Evolutionary conservation across 2,797 vertebrate species (phyloP).

Genomic region (Cottoperca gobio): DNA sequence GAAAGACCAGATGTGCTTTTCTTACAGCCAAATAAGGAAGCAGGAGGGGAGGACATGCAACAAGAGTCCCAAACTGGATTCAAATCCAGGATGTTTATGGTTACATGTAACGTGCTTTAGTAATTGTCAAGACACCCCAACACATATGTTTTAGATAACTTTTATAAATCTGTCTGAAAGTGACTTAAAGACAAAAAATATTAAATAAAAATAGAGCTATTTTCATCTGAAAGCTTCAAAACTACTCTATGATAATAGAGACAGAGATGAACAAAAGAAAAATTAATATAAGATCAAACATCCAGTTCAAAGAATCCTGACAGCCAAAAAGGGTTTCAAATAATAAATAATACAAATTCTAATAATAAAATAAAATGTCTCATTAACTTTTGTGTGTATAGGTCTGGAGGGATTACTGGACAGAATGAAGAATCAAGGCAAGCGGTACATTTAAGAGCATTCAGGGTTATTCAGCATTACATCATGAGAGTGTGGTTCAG

Average conservation of each 20-base stretch:
- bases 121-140: neutral
- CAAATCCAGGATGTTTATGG: constrained; percentile 7
- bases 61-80: constrained; percentile 2
- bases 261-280: constrained; percentile 4
- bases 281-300: neutral
- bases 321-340: neutral
- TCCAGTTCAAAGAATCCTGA: constrained; percentile 6
- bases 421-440: constrained; percentile 51
- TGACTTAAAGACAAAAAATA: neutral
- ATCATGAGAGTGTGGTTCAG: constrained; percentile 52
- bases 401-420: constrained; percentile 11
- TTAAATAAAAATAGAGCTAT: neutral
- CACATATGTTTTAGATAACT: neutral
- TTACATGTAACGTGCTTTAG: constrained; percentile 5
- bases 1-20: constrained; percentile 51
- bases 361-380: constrained; percentile 30
- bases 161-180: neutral
- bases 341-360: neutral
- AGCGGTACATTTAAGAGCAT: constrained; percentile 34
- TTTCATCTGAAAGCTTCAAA: constrained; percentile 1
- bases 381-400: constrained; percentile 24
- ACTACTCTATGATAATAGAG: neutral
- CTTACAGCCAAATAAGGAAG: constrained; percentile 18
- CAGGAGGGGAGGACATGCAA: neutral
- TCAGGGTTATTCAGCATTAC: constrained; percentile 57